phyloP scores from a whole-genome alignment of 2,113 vertebrate genomes.

The Strix aluco region DNA sequence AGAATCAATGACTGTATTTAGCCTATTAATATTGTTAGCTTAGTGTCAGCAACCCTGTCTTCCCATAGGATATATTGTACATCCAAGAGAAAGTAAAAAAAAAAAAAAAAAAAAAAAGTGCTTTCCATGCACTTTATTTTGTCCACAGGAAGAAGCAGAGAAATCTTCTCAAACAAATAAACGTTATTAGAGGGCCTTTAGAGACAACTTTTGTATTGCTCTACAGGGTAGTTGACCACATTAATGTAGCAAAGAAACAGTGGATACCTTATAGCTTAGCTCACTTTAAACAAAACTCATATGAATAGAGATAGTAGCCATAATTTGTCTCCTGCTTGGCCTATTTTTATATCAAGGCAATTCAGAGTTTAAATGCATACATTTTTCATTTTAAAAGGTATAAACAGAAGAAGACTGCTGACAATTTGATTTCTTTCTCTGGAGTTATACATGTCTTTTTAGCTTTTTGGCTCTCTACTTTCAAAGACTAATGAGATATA shows the following conservation, averaged over 20 bases:
- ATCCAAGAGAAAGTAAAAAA: background rate
- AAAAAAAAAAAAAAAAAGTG: background rate
- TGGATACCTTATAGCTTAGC: background rate
- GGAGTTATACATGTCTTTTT: background rate
- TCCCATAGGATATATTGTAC: background rate
- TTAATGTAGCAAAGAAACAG: background rate
- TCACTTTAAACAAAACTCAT: background rate
- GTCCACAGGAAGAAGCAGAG: background rate
- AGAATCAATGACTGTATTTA: conserved; percentile 8
- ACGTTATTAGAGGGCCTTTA: background rate
- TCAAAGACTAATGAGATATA: background rate
- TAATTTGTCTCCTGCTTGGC: background rate
- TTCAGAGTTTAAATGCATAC: background rate
- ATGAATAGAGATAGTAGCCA: background rate
- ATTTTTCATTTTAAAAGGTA: conserved; percentile 19
- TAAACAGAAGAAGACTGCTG: background rate
- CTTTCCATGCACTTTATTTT: background rate
- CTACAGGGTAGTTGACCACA: background rate
- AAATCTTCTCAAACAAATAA: background rate
- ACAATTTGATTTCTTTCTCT: background rate
- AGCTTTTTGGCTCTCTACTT: background rate
- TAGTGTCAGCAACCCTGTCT: background rate
- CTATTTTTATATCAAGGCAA: background rate
- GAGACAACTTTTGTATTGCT: background rate
- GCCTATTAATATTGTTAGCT: background rate